Evolutionary conservation across 2,797 vertebrate species (phyloP).

Genomic region (Tamandua tetradactyla): DNA sequence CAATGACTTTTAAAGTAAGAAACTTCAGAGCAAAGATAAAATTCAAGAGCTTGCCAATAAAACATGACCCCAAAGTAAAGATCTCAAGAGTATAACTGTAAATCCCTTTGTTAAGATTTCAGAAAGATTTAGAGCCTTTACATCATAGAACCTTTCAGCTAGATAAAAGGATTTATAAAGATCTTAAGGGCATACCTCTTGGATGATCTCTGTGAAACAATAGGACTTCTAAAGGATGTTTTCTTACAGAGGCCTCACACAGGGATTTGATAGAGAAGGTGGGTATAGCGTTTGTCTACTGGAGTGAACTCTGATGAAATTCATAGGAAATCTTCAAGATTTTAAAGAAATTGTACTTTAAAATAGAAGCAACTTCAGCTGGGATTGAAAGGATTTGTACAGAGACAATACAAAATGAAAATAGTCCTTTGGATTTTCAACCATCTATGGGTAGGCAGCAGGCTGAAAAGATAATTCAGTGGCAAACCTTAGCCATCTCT

Average conservation of each 20-base stretch:
- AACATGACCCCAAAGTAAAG: conserved; percentile 18
- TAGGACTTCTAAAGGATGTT: conserved; percentile 31
- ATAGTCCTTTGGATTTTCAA: conserved; percentile 12
- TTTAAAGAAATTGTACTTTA: conserved; percentile 29
- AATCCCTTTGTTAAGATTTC: conserved; percentile 52
- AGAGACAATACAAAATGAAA: conserved; percentile 5
- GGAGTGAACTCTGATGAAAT: not conserved
- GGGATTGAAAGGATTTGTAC: not conserved
- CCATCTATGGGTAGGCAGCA: not conserved
- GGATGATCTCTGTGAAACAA: not conserved
- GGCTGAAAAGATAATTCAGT: not conserved
- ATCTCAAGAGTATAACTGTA: conserved; percentile 21
- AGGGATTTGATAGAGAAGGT: conserved; percentile 36
- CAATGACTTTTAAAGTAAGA: conserved; percentile 47
- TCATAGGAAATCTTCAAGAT: conserved; percentile 29
- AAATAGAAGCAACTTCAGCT: not conserved
- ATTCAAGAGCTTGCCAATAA: conserved; percentile 36
- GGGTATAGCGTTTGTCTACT: not conserved
- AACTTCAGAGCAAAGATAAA: conserved; percentile 55
- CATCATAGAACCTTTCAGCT: conserved; percentile 29
- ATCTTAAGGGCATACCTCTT: conserved; percentile 15
- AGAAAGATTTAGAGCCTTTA: conserved; percentile 33
- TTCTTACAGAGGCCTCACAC: not conserved
- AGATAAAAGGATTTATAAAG: conserved; percentile 35
- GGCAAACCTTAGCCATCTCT: conserved; percentile 16